A percentile compares a stretch with the other conserved stretches of the same genome.
Conservation (phyloP, 2,888 invertebrate genomes). For the Epinotia nisella region DNA sequence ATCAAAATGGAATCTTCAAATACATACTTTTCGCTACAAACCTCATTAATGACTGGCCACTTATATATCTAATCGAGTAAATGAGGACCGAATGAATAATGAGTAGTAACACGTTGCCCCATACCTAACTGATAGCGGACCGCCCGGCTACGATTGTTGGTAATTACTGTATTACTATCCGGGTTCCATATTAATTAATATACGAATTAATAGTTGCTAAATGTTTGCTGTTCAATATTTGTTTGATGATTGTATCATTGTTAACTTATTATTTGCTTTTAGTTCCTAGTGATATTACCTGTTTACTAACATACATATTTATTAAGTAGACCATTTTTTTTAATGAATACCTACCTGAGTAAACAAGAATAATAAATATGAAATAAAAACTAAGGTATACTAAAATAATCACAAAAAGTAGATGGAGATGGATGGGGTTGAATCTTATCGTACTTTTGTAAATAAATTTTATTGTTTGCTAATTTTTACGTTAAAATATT, state of each 20-base stretch:
- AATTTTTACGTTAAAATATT: too few species aligned
- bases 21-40: background rate
- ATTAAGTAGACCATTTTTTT: too few species aligned
- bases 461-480: too few species aligned
- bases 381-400: too few species aligned
- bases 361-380: too few species aligned
- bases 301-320: too few species aligned
- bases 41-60: conserved; percentile 10
- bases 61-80: conserved; percentile 39
- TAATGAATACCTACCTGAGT: too few species aligned
- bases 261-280: background rate
- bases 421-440: too few species aligned
- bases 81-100: conserved; percentile 27
- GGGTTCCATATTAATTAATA: background rate
- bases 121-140: conserved; percentile 22
- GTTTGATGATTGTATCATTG: conserved; percentile 1
- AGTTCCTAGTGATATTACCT: too few species aligned
- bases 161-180: conserved; percentile 22
- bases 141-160: conserved; percentile 12
- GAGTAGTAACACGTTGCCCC: conserved; percentile 39
- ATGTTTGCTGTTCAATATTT: background rate
- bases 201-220: conserved; percentile 1
- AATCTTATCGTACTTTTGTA: too few species aligned
- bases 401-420: too few species aligned
- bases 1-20: background rate